phyloP scores from a whole-genome alignment of 2,113 vertebrate species.

The Ameiurus melas region DNA sequence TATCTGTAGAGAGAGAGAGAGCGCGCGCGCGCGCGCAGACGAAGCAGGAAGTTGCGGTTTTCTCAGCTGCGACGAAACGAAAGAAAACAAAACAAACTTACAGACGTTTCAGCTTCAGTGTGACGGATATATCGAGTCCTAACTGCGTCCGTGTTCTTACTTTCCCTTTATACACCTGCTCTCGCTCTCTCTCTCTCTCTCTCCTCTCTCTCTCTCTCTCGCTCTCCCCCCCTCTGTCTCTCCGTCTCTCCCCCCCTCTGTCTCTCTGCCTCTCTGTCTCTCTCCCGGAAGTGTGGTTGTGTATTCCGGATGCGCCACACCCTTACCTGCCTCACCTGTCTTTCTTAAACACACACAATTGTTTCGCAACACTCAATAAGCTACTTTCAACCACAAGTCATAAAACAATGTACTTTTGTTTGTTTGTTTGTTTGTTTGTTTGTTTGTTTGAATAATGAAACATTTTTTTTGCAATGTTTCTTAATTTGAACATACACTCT shows the following conservation, averaged over 20 bases:
- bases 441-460: not conserved
- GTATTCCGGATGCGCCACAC: slow-evolving; percentile 36
- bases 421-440: not conserved
- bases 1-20: too few relatives aligned
- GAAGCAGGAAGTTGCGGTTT: not conserved
- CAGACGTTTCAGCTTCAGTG: not conserved
- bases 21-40: too few relatives aligned
- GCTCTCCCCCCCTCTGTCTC: not conserved
- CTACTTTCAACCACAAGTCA: not conserved
- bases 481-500: not conserved
- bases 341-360: slow-evolving; percentile 27
- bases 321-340: slow-evolving; percentile 31
- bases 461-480: not conserved
- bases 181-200: not conserved
- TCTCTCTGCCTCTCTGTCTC: not conserved
- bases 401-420: too few relatives aligned
- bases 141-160: too few relatives aligned
- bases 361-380: not conserved
- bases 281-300: slow-evolving; percentile 41
- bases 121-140: not conserved
- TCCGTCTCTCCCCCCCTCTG: not conserved
- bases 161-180: not conserved
- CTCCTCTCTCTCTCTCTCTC: not conserved
- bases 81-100: not conserved
- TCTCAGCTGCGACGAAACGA: not conserved